Percentiles rank a stretch among this genome's conserved stretches.
These are phyloP conservation scores for Heteromurus nitidus DNA, from an alignment of 2,888 invertebrate genomes.

Conservation along the genomic window DNA sequence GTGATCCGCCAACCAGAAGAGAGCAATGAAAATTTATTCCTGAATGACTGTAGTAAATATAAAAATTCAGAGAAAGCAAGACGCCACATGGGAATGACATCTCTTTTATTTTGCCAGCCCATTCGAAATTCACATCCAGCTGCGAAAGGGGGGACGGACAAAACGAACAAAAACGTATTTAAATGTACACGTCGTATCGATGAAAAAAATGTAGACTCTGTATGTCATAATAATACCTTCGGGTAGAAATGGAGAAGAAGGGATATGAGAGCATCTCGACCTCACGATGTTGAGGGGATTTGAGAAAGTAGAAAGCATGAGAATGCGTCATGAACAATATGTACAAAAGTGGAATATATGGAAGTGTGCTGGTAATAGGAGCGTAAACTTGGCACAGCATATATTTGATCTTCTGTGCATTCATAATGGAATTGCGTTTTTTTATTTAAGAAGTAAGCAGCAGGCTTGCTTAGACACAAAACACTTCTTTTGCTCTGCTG, in stretches of 20 bases:
- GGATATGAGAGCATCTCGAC: constrained; percentile 17
- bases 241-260: constrained; percentile 24
- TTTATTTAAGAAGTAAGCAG: too few relatives aligned
- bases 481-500: too few relatives aligned
- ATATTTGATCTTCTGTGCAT: neutral
- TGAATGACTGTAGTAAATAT: constrained; percentile 57
- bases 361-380: neutral
- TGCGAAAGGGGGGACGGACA: constrained; percentile 25
- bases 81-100: constrained; percentile 66
- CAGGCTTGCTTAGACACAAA: too few relatives aligned
- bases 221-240: constrained; percentile 24
- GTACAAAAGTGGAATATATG: neutral
- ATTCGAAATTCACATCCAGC: constrained; percentile 22
- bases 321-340: constrained; percentile 21
- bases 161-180: constrained; percentile 27
- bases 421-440: too few relatives aligned
- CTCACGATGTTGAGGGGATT: constrained; percentile 48
- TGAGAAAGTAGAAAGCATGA: constrained; percentile 11
- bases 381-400: neutral
- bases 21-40: constrained; percentile 63
- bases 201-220: constrained; percentile 44
- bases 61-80: constrained; percentile 53
- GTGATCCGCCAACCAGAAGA: constrained; percentile 62
- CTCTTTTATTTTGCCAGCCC: constrained; percentile 35
- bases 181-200: constrained; percentile 48